Base-by-base conservation (phyloP, 2,113 vertebrate genomes). In the Mesitornis unicolor region DNA sequence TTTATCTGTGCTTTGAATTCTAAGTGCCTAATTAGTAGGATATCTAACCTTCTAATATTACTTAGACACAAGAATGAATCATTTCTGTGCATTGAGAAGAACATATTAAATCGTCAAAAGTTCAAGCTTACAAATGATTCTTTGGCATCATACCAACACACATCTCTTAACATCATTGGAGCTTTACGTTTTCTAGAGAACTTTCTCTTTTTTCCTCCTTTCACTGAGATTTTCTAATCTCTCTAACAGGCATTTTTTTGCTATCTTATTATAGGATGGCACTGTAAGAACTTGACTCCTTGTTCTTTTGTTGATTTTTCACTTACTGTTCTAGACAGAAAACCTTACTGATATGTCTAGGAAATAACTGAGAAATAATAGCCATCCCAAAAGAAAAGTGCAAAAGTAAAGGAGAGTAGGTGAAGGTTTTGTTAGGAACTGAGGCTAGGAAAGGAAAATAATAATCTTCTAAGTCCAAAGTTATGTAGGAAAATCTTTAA, bases 301-400 rank as follows among this genome's bases (percentile, higher is more conserved):
- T 59, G 16, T 60, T 80, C 33, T 70, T 85, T 33, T 84, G 63
- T 51, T 92, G 77, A 77, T 47, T 80, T 86, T 89, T 83, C 35
- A 77, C 54, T 89, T 74, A 38, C 43, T 77, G 28, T 65, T 92
- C 35, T 45, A 90, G 56, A 28, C 15, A 84, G 61, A 83, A 75
- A 84, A 35, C 51, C 25, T 35, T 81, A 38, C 25, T 60, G 43
- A 51, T 80, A 80, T 77, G 13, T 61, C 63, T 40, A 57, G 45
- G 40, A 94, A 91, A 93, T 65, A 80, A 77, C 33, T 47, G 12
- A 93, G 42, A 88, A 90, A 78, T 84, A 94, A 61, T n/a, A 90
- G 12, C 6, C 24, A n/a, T 9, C 24, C 35, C 33, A 54, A 51
- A 77, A 68, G 48, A 79, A 81, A 90, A 82, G 24, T 4, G 1